Base-by-base conservation (phyloP, 1,140 invertebrate genomes). In the Drusus annulatus region DNA sequence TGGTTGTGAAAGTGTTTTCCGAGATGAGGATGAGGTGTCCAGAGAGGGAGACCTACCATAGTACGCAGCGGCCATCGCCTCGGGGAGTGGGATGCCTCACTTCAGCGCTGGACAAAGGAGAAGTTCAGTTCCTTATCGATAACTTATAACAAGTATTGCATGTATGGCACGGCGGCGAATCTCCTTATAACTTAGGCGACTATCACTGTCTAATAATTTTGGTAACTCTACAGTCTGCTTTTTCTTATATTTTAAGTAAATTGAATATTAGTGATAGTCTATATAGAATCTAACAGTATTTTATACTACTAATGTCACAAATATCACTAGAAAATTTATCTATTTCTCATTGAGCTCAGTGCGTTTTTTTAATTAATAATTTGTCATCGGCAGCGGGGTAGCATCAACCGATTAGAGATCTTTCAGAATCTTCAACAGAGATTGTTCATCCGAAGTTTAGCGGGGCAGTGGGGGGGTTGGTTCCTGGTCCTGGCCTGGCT, bases 121-220 rank as follows among this genome's bases (percentile, higher is more conserved):
- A 25, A 25, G 6, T 45, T 21, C 2, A 45, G 62, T 21, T 63
- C 23, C 60, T 28, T 21, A 8, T 6, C 10, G n/a, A 21, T 60
- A 15, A 4, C 19, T 45, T 45, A 45, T 36, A 36, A 16, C 23
- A 65, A 65, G 19, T 51, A 54, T 50, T 23, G 45, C 68, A 23
- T n/a, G 17, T 62, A 75, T 75, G 71, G 71, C 71, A 75, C 71
- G 52, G 36, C n/a, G 19, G 31, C 45, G 45, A 71, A 56, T 28
- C 51, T 75, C n/a, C 23, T 52, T 31, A n/a, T 56, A 56, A 56
- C 71, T 75, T 31, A 75, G 17, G 25, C 25, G 71, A 75, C 54
- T 75, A 75, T 75, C 71, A 75, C 71, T 75, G 51, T 16, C 10
- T 56, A 58, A 75, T 73, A 56, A 75, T 75, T 71, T 75, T 75